Conservation (phyloP, 2,797 vertebrate genomes). For the Parotocinclus haroldoi region DNA sequence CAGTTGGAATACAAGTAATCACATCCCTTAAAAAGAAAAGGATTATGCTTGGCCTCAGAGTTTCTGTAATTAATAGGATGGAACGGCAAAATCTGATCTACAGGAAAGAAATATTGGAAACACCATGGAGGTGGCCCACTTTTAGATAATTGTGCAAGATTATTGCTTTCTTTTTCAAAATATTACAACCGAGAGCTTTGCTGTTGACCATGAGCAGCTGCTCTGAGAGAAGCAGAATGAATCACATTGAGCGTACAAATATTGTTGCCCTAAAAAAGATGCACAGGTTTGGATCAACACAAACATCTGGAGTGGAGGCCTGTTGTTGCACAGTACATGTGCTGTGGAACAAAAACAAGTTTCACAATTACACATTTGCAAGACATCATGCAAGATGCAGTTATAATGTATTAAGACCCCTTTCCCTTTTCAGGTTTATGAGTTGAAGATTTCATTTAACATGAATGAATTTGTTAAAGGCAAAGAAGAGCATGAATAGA, state of each 20-base stretch:
- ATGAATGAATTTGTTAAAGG: no score
- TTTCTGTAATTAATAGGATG: conserved; percentile 16
- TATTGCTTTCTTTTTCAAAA: conserved; percentile 11
- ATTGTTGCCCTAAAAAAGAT: conserved; percentile 12
- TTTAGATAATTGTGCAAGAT: conserved; percentile 21
- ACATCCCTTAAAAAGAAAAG: conserved; percentile 1
- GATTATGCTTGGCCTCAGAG: not conserved
- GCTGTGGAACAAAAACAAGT: conserved; percentile 12
- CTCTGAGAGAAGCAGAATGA: conserved; percentile 36
- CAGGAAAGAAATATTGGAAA: conserved; percentile 6
- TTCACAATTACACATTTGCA: not conserved
- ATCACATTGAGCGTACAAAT: conserved; percentile 43
- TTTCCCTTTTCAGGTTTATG: no score
- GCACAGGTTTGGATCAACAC: conserved; percentile 26
- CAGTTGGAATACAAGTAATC: conserved; percentile 20
- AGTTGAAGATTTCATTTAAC: no score
- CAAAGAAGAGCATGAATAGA: no score
- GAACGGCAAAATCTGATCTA: not conserved
- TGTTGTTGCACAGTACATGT: conserved; percentile 22
- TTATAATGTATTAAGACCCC: no score
- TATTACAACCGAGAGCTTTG: conserved; percentile 10
- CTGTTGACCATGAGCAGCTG: conserved; percentile 38
- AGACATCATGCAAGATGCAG: no score
- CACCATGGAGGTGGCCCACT: conserved; percentile 2
- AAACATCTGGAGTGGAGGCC: conserved; percentile 32